These are phyloP conservation scores for Pogona vitticeps DNA, from an alignment of 2,113 vertebrate species.

Conservation along the genomic window DNA sequence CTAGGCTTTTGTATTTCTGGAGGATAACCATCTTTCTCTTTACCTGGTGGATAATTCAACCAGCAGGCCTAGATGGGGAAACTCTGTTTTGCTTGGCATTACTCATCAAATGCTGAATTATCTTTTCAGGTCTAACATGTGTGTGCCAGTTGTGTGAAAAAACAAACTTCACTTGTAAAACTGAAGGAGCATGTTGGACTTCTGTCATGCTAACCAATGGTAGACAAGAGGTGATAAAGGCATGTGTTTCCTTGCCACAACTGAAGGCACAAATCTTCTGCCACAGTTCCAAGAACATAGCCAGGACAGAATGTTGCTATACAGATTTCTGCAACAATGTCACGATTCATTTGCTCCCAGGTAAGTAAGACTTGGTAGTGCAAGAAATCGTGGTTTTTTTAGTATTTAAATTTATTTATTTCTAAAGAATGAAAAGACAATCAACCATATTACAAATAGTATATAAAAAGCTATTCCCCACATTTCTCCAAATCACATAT, in stretches of 20 bases:
- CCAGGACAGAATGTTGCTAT: slow-evolving; percentile 94
- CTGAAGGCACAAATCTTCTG: slow-evolving; percentile 93
- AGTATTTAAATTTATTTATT: no score
- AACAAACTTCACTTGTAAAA: slow-evolving; percentile 92
- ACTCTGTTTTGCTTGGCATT: rapidly evolving
- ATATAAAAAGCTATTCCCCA: no score
- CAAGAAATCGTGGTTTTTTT: no score
- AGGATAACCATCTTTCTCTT: rapidly evolving
- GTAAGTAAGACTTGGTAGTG: slow-evolving; percentile 69
- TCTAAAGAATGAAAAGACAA: no score
- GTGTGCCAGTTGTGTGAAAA: slow-evolving; percentile 90
- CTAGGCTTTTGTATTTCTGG: background rate
- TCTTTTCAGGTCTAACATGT: slow-evolving; percentile 86
- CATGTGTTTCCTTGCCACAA: slow-evolving; percentile 88
- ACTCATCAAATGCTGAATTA: background rate
- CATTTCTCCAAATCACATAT: no score
- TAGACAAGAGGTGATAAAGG: slow-evolving; percentile 87
- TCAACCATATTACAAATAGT: no score
- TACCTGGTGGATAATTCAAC: rapidly evolving
- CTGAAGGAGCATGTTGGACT: slow-evolving; percentile 93
- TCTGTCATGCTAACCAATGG: slow-evolving; percentile 93
- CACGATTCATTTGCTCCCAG: slow-evolving; percentile 85
- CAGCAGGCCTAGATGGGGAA: rapidly evolving
- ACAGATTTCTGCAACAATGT: slow-evolving; percentile 97
- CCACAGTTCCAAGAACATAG: slow-evolving; percentile 90